These are phyloP conservation scores for Nomada ruficornis DNA, from an alignment of 2,888 invertebrate genomes.

Conservation along the genomic window DNA sequence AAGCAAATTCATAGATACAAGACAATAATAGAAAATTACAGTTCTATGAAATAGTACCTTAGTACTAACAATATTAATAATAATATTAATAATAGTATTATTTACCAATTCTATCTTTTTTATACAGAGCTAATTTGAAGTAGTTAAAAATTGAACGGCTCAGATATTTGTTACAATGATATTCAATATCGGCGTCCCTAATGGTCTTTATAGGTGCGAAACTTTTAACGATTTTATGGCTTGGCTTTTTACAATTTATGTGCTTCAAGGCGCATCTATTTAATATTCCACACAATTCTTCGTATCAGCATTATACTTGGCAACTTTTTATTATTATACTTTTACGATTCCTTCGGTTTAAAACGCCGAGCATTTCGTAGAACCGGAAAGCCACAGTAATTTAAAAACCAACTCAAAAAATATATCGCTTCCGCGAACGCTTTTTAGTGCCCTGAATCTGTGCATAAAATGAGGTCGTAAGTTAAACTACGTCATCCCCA, in stretches of 20 bases:
- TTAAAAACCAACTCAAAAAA: not conserved
- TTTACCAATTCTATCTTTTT: too few relatives aligned
- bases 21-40: not conserved
- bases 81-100: too few relatives aligned
- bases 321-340: not conserved
- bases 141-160: too few relatives aligned
- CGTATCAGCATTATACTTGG: not conserved
- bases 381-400: not conserved
- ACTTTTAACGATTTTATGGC: not conserved
- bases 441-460: not conserved
- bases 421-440: not conserved
- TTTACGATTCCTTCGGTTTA: not conserved
- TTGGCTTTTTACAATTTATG: not conserved
- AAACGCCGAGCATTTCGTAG: not conserved
- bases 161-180: too few relatives aligned
- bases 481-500: not conserved
- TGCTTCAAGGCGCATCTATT: not conserved
- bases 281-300: not conserved
- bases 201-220: not conserved
- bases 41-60: too few relatives aligned
- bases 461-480: not conserved
- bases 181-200: too few relatives aligned
- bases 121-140: too few relatives aligned
- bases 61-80: too few relatives aligned
- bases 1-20: not conserved